phyloP scores from a whole-genome alignment of 1,140 invertebrate species.

The Bacillus rossius region DNA sequence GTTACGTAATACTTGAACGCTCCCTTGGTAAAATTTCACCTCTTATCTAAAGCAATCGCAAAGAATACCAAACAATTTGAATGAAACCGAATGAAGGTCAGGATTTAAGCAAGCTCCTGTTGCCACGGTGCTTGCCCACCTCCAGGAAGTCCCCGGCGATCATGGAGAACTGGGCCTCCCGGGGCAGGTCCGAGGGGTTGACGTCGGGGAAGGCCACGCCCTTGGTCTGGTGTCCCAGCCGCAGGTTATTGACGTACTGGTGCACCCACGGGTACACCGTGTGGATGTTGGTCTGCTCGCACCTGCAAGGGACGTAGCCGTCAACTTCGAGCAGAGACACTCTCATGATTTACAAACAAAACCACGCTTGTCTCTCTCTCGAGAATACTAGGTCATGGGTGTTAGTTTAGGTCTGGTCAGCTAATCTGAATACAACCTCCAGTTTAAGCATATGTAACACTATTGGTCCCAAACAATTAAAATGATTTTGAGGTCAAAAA shows the following conservation, averaged over 20 bases:
- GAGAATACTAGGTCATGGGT: no score
- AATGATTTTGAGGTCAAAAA: no score
- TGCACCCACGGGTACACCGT: slow-evolving; percentile 91
- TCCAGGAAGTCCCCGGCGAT: slow-evolving; percentile 91
- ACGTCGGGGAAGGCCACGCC: slow-evolving; percentile 86
- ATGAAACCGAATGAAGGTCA: background rate
- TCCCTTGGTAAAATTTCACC: no score
- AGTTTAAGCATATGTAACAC: no score
- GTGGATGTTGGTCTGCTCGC: slow-evolving; percentile 49
- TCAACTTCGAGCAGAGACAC: background rate
- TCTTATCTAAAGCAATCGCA: no score
- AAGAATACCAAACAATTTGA: background rate
- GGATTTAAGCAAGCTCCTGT: background rate
- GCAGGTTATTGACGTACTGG: slow-evolving; percentile 86
- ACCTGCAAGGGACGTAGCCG: slow-evolving; percentile 24
- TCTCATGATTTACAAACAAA: background rate
- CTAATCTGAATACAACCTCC: no score
- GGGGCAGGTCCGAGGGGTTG: slow-evolving; percentile 61
- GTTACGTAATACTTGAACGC: no score
- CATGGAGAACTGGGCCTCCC: slow-evolving; percentile 83
- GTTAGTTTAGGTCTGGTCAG: no score
- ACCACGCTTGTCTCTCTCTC: background rate
- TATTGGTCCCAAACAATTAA: no score
- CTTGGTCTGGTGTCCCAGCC: slow-evolving; percentile 71
- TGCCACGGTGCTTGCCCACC: slow-evolving; percentile 41